Percentiles rank a stretch among this genome's conserved stretches.
These are phyloP conservation scores for Holothuria scabra DNA, from an alignment of 53 echinoderm and acorn worm genomes.

Conservation along the genomic window DNA sequence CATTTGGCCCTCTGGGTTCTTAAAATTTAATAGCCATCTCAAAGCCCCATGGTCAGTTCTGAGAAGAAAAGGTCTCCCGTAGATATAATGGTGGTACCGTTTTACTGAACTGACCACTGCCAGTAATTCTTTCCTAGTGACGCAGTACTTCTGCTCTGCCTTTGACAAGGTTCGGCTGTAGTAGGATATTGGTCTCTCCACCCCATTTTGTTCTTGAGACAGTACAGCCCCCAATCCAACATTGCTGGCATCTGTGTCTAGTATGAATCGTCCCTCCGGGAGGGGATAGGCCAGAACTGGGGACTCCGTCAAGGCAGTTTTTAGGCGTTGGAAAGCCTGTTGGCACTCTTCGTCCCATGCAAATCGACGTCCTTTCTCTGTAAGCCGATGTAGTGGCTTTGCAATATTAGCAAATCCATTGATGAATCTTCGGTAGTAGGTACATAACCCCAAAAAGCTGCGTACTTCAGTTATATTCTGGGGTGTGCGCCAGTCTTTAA, in stretches of 20 bases:
- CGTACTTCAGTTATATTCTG: background rate
- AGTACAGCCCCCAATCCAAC: conserved; percentile 37
- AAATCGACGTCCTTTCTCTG: conserved; percentile 37
- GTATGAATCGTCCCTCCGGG: conserved; percentile 11
- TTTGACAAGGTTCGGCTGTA: conserved; percentile 26
- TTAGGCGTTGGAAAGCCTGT: conserved; percentile 26
- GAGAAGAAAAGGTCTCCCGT: too few relatives aligned
- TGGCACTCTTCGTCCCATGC: conserved; percentile 22
- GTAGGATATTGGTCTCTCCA: conserved; percentile 47
- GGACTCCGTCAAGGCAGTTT: conserved; percentile 13
- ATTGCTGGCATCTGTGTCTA: conserved; percentile 54
- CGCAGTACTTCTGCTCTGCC: conserved; percentile 40
- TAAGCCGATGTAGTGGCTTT: conserved; percentile 36
- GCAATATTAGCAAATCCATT: conserved; percentile 24
- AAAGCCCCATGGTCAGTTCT: too few relatives aligned
- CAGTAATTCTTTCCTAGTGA: conserved; percentile 48
- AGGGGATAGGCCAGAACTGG: conserved; percentile 45
- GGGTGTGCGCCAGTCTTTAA: conserved; percentile 38
- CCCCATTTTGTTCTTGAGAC: conserved; percentile 44
- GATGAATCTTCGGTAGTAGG: conserved; percentile 36
- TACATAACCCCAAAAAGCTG: conserved; percentile 26
- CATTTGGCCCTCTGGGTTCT: too few relatives aligned
- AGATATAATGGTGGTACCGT: conserved; percentile 30
- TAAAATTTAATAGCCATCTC: too few relatives aligned
- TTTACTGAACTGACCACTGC: conserved; percentile 43